Conservation (phyloP, 2,113 vertebrate genomes). For the Eonycteris spelaea region DNA sequence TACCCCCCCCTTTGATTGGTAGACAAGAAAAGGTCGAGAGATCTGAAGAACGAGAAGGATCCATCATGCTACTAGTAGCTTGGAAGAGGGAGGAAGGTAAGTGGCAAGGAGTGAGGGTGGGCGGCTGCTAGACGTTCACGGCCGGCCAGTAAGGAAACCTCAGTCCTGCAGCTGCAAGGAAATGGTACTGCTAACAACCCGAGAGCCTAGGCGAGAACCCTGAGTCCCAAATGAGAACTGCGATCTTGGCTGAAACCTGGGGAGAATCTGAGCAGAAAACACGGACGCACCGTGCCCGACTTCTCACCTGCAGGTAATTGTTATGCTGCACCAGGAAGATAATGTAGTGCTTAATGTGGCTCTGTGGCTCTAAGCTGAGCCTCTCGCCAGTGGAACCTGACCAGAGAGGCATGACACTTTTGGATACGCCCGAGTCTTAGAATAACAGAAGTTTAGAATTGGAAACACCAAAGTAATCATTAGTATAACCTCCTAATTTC, state of each 20-base stretch:
- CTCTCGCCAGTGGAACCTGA: not conserved
- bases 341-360: not conserved
- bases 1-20: not conserved
- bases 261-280: not conserved
- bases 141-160: not conserved
- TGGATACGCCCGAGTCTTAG: not conserved
- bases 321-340: rapidly evolving
- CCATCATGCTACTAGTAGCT: not conserved
- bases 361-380: not conserved
- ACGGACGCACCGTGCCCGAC: not conserved
- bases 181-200: not conserved
- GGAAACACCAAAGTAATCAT: not conserved
- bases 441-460: not conserved
- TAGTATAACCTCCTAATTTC: not conserved
- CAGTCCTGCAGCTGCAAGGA: not conserved
- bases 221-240: not conserved
- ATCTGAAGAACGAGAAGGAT: not conserved
- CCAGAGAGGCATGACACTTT: not conserved
- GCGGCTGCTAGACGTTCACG: not conserved
- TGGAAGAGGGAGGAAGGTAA: not conserved
- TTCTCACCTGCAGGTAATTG: not conserved
- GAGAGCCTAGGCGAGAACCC: not conserved
- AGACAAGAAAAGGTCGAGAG: not conserved
- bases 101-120: not conserved
- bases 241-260: not conserved